A percentile compares a stretch with the other conserved stretches of the same genome.
phyloP scores from a whole-genome alignment of 2,113 vertebrate species.

The Chloebia gouldiae region DNA sequence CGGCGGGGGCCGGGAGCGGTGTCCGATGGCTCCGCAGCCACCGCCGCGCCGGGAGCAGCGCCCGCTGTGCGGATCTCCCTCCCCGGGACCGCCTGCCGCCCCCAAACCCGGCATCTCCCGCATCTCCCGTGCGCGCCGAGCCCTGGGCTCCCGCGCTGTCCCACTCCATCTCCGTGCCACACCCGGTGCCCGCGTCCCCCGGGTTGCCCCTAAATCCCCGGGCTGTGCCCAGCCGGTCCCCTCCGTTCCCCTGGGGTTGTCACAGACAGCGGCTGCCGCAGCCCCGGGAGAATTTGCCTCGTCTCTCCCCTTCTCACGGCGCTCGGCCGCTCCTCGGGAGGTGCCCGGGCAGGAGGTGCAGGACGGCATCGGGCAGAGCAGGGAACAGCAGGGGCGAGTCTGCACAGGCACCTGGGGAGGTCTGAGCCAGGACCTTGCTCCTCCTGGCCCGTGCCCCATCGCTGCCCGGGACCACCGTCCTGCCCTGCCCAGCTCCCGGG shows the following conservation, averaged over 20 bases:
- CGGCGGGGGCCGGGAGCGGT: neutral
- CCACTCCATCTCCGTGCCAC: fast-evolving
- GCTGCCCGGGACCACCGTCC: fast-evolving
- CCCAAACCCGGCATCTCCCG: neutral
- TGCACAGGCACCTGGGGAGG: fast-evolving
- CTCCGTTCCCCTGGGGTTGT: neutral
- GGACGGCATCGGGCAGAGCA: neutral
- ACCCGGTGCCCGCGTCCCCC: fast-evolving
- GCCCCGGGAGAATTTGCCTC: neutral
- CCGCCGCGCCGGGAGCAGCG: neutral
- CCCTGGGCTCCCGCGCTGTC: neutral
- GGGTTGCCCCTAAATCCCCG: neutral
- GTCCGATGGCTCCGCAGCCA: neutral
- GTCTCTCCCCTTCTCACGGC: neutral
- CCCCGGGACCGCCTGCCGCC: neutral
- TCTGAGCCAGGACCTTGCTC: neutral
- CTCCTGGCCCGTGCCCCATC: neutral
- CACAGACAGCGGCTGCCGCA: neutral
- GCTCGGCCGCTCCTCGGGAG: neutral
- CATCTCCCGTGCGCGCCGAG: neutral
- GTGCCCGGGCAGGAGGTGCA: neutral
- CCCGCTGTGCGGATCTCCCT: neutral
- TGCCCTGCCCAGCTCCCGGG: neutral
- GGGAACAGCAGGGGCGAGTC: neutral
- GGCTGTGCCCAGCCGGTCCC: neutral